Base-by-base conservation (phyloP, 2,888 invertebrate species). In the Nebria brevicollis region DNA sequence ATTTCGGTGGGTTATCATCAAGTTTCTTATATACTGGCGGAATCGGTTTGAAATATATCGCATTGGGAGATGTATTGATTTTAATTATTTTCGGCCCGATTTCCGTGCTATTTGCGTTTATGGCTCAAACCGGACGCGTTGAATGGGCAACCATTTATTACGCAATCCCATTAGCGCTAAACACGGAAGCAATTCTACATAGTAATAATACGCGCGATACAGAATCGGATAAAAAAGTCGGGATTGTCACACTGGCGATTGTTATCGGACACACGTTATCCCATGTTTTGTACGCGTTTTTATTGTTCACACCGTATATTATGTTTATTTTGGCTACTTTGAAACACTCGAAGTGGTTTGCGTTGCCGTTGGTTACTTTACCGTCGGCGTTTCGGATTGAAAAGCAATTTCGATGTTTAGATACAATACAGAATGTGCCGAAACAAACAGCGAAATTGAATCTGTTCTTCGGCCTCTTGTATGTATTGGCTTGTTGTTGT, bases 1-100 rank as follows among this genome's bases (percentile, higher is more conserved):
- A 97, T 88, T 98, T 98, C 90, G 98, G 98, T 80, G 98, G 98
- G 1, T 89, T 98, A 78, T 98, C 97, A 41, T 96, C 97, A 77
- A 97, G 97, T 84, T 98, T 98, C 89, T 91, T 98, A n/a, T 98
- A 98, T 86, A 98, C 98, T 0, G 98, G 98, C 81, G 98, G 98
- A 74, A 95, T 98, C 85, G 98, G 98, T 82, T 92, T 98, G 81
- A 98, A 98, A 89, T 98, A 98, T 87, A 97, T 98, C 86, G 98
- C 97, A 2, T 90, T 98, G 73, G 98, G 98, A 77, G 98, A 98
- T 90, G 94, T 98, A 77, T 90, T 98, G 84, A 95, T 98, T 86
- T 92, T 98, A 86, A 93, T 98, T 82, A 95, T 97, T 86, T 98
- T 98, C 89, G 98, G 98, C 1, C 98, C 98, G 6, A 94, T 98